Conservation (phyloP, 2,113 vertebrate genomes). For the Phylloscopus trochiloides region DNA sequence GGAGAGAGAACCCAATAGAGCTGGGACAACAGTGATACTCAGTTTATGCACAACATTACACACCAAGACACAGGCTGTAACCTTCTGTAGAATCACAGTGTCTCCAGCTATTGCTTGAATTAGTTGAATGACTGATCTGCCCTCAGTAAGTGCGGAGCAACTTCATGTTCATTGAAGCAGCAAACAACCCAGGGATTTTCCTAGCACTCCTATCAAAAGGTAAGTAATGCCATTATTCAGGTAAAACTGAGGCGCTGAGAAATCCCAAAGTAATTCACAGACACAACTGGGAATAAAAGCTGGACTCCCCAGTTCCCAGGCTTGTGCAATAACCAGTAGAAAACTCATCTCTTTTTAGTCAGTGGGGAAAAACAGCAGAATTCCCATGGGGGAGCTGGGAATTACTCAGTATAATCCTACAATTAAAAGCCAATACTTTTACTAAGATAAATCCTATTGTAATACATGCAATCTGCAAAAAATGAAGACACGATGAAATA, state of each 20-base stretch:
- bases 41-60: neutral
- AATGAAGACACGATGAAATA: neutral
- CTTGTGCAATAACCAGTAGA: neutral
- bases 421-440: neutral
- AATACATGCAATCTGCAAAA: neutral
- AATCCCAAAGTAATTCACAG: neutral
- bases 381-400: neutral
- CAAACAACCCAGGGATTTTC: neutral
- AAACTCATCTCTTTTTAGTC: neutral
- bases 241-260: neutral
- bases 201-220: neutral
- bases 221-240: neutral
- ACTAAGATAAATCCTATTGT: neutral
- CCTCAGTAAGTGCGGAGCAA: neutral
- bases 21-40: neutral
- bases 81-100: neutral
- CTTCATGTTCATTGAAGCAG: neutral
- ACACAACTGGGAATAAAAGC: neutral
- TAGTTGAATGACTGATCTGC: neutral
- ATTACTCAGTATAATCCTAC: neutral
- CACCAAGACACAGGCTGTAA: neutral
- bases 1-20: neutral
- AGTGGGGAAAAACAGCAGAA: neutral
- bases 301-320: neutral
- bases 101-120: neutral